Evolutionary conservation across 2,113 vertebrate species (phyloP), one percentile per base, ranked within the genome.

Genomic region (Nothoprocta pentlandii): DNA sequence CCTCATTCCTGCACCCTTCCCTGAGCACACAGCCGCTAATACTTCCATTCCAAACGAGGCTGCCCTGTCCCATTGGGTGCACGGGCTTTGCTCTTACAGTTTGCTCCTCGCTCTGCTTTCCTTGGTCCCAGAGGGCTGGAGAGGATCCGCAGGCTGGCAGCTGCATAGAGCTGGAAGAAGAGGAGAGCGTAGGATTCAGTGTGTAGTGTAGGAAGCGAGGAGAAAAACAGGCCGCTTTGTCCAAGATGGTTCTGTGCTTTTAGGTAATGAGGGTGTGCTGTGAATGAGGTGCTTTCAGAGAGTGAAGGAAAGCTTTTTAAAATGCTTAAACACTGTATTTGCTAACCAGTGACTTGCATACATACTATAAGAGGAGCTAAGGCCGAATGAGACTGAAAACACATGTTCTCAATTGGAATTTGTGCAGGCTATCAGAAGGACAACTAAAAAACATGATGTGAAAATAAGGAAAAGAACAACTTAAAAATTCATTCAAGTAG

Each of bases 391-490:
- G 47, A 53, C 66, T 39, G 36, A 95, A 94, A 96, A 84, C 71
- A 81, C 77, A 11, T 62, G 56, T 84, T 92, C 42, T 84, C 73
- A 90, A 92, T 84, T 74, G 80, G 74, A 93, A 94, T 90, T 90
- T 89, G 94, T 92, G 41, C 28, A 73, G 56, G 46, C 23, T 93
- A 16, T 76, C 16, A n/a, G 61, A 54, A 93, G 12, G 16, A 67
- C 46, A 70, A 86, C 90, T 93, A 63, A 63, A 87, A 83, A 70
- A 19, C 12, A 64, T 80, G 85, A 71, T 42, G 42, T 80, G n/a
- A 20, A 70, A 90, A 82, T 32, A 51, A 58, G 26, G 15, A 83
- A 54, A 75, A 53, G 81, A 95, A 63, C 54, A 91, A 59, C 67
- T 58, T 70, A 44, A 89, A 49, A 85, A 92, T 53, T 80, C 19